Evolutionary conservation across 2,888 invertebrate genomes (phyloP), one percentile per base, ranked within the genome.

Genomic region (Tetragonula carbonaria): DNA sequence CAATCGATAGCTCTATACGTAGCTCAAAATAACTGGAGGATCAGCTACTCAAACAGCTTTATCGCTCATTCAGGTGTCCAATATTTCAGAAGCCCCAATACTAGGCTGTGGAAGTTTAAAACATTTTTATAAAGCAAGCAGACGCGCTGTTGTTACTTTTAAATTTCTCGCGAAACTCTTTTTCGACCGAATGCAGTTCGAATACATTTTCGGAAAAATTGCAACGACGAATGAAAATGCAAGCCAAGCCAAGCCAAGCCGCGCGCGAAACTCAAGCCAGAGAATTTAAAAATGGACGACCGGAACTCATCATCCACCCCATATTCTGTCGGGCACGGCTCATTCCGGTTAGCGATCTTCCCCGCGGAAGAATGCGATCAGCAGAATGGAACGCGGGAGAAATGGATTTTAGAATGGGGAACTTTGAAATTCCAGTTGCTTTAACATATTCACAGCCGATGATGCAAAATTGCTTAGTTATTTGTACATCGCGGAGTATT

Each of bases 11-110:
- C 63, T 77, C 77, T 77, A 77, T 77, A 77, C 59, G 77, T 53
- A 28, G 77, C 71, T 77, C 71, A 71, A 77, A 77, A 77, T 77
- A 77, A 77, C 77, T 77, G 71, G 77, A 77, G 71, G 77, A 77
- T 77, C 77, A 71, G 77, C 77, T 71, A 71, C 77, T 71, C 71
- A 77, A 77, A 77, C 77, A 71, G 63, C 71, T 77, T 77, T 77
- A 71, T 65, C 71, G 77, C 77, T 77, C 77, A 53, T 77, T 77
- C 71, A 71, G 53, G 71, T 77, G 77, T 77, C 77, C 71, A 71
- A 77, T 63, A 63, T 77, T 77, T 77, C 63, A 71, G 71, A 70
- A 28, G 63, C 77, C 5, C 45, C 16, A 28, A 65, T 57, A 50
- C 16, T 45, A 45, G 8, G 11, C 45, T 18, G 21, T 18, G 28